These are phyloP conservation scores for Collichthys lucidus DNA, from an alignment of 2,113 vertebrate species.

Conservation along the genomic window DNA sequence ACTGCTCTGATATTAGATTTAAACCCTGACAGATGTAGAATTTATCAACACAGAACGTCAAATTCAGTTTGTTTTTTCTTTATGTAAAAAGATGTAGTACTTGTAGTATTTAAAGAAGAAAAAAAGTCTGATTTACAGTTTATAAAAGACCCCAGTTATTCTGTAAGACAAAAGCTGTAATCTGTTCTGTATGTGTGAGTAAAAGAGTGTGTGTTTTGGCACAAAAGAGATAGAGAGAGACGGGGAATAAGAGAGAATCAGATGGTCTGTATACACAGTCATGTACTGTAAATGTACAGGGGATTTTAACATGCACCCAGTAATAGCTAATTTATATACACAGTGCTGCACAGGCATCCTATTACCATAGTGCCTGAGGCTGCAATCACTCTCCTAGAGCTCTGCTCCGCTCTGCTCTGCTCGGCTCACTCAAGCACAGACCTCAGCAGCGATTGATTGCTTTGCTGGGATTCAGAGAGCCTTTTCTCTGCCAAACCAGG, in stretches of 20 bases:
- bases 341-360: conserved; percentile 81
- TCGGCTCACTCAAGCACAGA: conserved; percentile 81
- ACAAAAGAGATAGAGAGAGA: neutral
- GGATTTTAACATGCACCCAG: conserved; percentile 76
- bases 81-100: neutral
- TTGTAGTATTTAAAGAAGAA: neutral
- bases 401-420: conserved; percentile 63
- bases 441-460: conserved; percentile 85
- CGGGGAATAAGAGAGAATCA: neutral
- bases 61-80: neutral
- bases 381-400: conserved; percentile 79
- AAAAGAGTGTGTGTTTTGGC: conserved; percentile 8
- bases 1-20: neutral
- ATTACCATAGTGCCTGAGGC: conserved; percentile 81
- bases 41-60: neutral
- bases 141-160: neutral
- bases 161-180: neutral
- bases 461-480: conserved; percentile 81
- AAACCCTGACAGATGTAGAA: neutral
- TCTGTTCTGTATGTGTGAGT: conserved; percentile 9
- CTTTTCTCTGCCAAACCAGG: conserved; percentile 81
- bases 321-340: conserved; percentile 84
- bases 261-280: conserved; percentile 32
- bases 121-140: neutral
- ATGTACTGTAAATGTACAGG: conserved; percentile 55